A percentile compares a stretch with the other conserved stretches of the same genome.
Conservation (phyloP, 2,113 vertebrate genomes). For the Trichomycterus rosablanca region DNA sequence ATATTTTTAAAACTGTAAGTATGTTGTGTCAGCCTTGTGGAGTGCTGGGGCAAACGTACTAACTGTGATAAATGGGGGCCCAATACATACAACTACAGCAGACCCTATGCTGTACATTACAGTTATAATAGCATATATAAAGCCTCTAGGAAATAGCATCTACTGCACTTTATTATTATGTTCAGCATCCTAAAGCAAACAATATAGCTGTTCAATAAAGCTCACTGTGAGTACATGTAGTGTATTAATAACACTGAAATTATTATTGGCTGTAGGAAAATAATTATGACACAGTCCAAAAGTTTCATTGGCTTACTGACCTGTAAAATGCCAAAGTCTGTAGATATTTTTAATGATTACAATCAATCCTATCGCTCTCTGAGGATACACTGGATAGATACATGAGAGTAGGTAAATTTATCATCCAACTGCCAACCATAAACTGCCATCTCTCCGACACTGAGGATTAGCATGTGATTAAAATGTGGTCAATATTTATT, state of each 20-base stretch:
- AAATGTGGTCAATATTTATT: slow-evolving; percentile 75
- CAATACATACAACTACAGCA: too few species aligned
- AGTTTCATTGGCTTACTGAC: slow-evolving; percentile 45
- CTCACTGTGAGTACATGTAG: slow-evolving; percentile 29
- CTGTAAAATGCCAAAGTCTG: slow-evolving; percentile 47
- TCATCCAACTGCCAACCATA: slow-evolving; percentile 70
- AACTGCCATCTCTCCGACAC: slow-evolving; percentile 55
- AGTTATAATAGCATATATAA: background rate
- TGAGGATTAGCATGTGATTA: slow-evolving; percentile 68
- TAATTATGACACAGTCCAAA: slow-evolving; percentile 39
- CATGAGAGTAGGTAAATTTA: slow-evolving; percentile 69
- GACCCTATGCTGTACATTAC: slow-evolving; percentile 6
- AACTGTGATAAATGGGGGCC: too few species aligned
- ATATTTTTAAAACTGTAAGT: too few species aligned
- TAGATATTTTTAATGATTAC: slow-evolving; percentile 75
- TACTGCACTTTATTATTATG: slow-evolving; percentile 14
- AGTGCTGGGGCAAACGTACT: too few species aligned
- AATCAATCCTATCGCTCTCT: slow-evolving; percentile 76
- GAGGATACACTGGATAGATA: slow-evolving; percentile 75
- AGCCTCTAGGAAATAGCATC: slow-evolving; percentile 6
- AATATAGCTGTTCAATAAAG: too few species aligned
- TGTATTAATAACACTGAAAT: slow-evolving; percentile 38
- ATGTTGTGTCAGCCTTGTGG: too few species aligned
- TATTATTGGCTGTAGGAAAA: slow-evolving; percentile 42
- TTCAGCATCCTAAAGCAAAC: too few species aligned